Base-by-base conservation (phyloP, 2,888 invertebrate species). In the Acronicta aceris region DNA sequence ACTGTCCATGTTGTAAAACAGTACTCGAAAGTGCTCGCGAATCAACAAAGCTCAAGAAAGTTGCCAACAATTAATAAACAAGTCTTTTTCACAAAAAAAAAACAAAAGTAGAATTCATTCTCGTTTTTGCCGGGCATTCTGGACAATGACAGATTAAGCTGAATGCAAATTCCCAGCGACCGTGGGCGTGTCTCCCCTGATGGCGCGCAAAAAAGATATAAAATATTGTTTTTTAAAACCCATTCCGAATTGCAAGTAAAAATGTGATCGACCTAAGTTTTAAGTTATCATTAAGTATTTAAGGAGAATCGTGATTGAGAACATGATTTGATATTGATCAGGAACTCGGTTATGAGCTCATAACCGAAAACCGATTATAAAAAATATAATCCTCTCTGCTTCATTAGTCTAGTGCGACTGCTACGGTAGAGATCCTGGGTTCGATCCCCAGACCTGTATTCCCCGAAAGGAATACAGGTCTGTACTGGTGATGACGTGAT, bases 111-210 rank as follows among this genome's bases (percentile, higher is more conserved):
- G 53, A 53, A 59, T 65, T 55, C 53, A 58, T 67, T 61, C 62
- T 63, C 56, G 59, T 76, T 79, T 78, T 77, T 67, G 52, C 61
- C 59, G 46, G 30, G 50, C 61, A 75, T 79, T 79, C 66, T 82
- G 82, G 89, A 91, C 91, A 92, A 85, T 91, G 92, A 92, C 90
- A 90, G 88, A 90, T 91, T 88, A 82, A 82, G 82, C 78, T 78
- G 81, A 88, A 90, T 90, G 88, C 87, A 88, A 89, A 90, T 90
- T 86, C 84, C 75, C 81, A 70, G 50, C 57, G 81, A 68, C 83
- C 84, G 89, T 86, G 84, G 92, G 92, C 92, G 92, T 83, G 88
- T 86, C 79, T 73, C 67, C 68, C 76, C 63, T 78, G 79, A 75
- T 72, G 78, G 59, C 59, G 71, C 75, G 81, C 83, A 84, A 87